Evolutionary conservation across 1,140 invertebrate species (phyloP).

Genomic region (Colletes latitarsis): DNA sequence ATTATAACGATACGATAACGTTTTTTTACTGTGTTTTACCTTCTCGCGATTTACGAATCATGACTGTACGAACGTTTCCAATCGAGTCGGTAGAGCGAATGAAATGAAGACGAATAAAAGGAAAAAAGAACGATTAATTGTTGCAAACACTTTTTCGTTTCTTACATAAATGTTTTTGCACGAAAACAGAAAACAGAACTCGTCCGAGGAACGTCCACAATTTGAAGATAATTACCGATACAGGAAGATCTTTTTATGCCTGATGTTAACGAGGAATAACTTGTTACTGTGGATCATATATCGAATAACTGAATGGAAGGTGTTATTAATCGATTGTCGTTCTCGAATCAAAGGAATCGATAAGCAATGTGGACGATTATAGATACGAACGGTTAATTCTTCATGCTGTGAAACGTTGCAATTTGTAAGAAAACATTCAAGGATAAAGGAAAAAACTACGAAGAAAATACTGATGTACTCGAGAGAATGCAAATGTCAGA

Average conservation of each 20-base stretch:
- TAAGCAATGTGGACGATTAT: neutral
- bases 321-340: neutral
- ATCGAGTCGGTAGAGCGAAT: conserved; percentile 9
- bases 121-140: conserved; percentile 24
- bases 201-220: neutral
- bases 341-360: neutral
- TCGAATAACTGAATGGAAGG: neutral
- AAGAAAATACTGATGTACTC: neutral
- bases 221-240: neutral
- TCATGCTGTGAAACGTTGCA: neutral
- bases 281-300: neutral
- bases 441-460: neutral
- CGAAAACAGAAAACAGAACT: neutral
- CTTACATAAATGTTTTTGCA: neutral
- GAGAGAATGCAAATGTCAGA: neutral
- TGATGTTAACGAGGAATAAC: neutral
- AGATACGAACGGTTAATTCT: too few species aligned
- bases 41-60: neutral
- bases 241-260: neutral
- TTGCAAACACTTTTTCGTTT: neutral
- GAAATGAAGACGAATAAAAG: conserved; percentile 40
- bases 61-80: neutral
- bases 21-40: neutral
- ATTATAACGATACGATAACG: neutral
- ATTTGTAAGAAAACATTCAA: neutral